phyloP scores from a whole-genome alignment of 2,797 vertebrate species.

The Gila robusta region DNA sequence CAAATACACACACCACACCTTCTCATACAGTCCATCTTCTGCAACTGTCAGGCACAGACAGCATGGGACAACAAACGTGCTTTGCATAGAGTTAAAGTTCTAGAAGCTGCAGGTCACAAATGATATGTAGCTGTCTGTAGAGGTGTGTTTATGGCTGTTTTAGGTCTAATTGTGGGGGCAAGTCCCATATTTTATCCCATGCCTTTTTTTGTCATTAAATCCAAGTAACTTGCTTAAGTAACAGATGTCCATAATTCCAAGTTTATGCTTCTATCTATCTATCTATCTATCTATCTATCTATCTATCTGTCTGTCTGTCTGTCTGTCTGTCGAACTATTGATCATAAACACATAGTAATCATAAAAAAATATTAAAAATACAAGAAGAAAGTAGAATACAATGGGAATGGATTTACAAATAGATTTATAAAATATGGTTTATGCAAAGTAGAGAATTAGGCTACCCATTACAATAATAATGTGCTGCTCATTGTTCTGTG shows the following conservation, averaged over 20 bases:
- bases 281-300: neutral
- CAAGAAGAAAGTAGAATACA: too few relatives aligned
- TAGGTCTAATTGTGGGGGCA: neutral
- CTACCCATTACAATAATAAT: neutral
- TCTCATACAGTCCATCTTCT: neutral
- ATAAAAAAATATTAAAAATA: too few relatives aligned
- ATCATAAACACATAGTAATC: neutral
- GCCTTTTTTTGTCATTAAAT: neutral
- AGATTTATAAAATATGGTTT: neutral
- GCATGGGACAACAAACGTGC: slow-evolving; percentile 30
- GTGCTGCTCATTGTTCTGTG: too few relatives aligned
- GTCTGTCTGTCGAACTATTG: neutral
- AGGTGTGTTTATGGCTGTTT: neutral
- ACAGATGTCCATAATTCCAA: neutral
- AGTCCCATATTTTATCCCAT: neutral
- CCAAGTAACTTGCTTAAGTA: neutral
- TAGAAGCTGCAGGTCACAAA: neutral
- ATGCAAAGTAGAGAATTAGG: neutral
- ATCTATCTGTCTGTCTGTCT: neutral
- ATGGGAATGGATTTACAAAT: too few relatives aligned
- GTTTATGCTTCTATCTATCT: neutral
- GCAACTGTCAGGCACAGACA: slow-evolving; percentile 29
- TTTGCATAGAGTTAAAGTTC: neutral
- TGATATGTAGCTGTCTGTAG: slow-evolving; percentile 4
- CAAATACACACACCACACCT: slow-evolving; percentile 49